Percentiles rank a stretch among this genome's conserved stretches.
phyloP scores from a whole-genome alignment of 2,797 vertebrate genomes.

The Nannoperca obscura region DNA sequence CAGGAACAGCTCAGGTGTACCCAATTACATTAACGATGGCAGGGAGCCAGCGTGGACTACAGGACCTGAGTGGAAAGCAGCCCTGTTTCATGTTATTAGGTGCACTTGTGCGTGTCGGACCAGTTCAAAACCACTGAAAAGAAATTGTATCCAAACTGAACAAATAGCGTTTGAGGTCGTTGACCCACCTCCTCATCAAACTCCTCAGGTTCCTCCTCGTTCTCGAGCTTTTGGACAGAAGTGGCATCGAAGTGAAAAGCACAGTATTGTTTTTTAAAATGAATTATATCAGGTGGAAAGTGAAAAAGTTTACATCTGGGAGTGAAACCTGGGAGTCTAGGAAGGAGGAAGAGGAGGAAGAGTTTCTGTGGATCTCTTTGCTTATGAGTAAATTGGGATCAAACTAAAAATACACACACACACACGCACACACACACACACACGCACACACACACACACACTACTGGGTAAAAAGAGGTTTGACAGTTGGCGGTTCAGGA shows the following conservation, averaged over 20 bases:
- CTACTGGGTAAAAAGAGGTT: constrained; percentile 16
- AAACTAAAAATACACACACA: constrained; percentile 26
- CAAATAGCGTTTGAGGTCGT: not conserved
- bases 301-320: not conserved
- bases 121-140: not conserved
- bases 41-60: not conserved
- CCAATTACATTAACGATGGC: not conserved
- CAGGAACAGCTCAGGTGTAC: not conserved
- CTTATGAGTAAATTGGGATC: constrained; percentile 21
- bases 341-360: not conserved
- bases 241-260: constrained; percentile 11
- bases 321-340: constrained; percentile 7
- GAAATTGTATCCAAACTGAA: not conserved
- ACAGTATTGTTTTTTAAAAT: constrained; percentile 4
- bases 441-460: not conserved
- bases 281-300: not conserved
- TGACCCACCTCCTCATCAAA: constrained; percentile 84
- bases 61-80: not conserved
- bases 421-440: constrained; percentile 9
- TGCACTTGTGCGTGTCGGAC: not conserved
- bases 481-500: constrained; percentile 14
- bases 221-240: constrained; percentile 78
- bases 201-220: constrained; percentile 84
- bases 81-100: not conserved
- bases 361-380: not conserved